A percentile compares a stretch with the other conserved stretches of the same genome.
Conservation (phyloP, 2,113 vertebrate species). For the Embiotoca jacksoni region DNA sequence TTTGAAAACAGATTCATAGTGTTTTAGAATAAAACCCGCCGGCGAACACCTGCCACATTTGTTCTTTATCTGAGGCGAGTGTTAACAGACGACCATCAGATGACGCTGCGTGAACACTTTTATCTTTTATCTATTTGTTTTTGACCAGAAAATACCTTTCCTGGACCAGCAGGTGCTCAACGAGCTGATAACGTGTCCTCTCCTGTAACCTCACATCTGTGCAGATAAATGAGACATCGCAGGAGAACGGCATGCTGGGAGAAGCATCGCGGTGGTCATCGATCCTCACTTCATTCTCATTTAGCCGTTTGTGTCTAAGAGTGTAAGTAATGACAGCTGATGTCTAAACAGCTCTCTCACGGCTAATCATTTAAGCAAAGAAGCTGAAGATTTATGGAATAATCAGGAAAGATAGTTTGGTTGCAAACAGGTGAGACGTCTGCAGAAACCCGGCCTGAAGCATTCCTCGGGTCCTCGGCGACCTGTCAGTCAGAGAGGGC, state of each 20-base stretch:
- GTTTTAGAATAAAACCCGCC: constrained; percentile 36
- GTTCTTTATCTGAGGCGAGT: constrained; percentile 1
- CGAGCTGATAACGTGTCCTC: background rate
- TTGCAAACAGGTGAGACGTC: background rate
- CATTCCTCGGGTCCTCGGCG: constrained; percentile 7
- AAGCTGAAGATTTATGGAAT: background rate
- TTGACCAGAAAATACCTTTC: constrained; percentile 9
- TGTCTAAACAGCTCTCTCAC: constrained; percentile 29
- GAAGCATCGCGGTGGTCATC: constrained; percentile 11
- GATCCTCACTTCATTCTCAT: constrained; percentile 8
- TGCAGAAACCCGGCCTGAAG: constrained; percentile 29
- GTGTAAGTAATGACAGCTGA: constrained; percentile 40
- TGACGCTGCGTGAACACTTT: background rate
- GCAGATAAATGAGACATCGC: constrained; percentile 18
- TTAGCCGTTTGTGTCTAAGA: constrained; percentile 4
- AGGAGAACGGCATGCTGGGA: background rate
- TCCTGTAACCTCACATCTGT: constrained; percentile 45
- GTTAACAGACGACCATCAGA: constrained; percentile 15
- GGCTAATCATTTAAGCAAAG: background rate
- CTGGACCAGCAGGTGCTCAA: constrained; percentile 5
- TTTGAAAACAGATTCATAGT: constrained; percentile 35
- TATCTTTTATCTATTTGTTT: constrained; percentile 22
- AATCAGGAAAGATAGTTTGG: background rate
- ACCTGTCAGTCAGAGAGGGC: constrained; percentile 24
- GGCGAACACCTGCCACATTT: constrained; percentile 42